Evolutionary conservation across 2,797 vertebrate species (phyloP).

Genomic region (Crenuchus spilurus): DNA sequence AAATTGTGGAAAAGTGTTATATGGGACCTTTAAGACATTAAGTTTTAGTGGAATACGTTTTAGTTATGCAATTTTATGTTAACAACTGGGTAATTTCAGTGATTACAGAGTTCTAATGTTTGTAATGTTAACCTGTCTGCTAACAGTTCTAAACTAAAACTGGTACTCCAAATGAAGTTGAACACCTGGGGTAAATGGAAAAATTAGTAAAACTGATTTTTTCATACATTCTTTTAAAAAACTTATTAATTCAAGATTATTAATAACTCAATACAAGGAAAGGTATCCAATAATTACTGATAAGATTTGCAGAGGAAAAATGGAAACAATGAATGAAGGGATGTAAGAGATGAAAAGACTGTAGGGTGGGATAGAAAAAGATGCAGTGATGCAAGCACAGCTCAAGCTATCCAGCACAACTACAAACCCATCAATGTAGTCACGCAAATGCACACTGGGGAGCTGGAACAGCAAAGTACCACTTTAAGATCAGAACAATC

Average conservation of each 20-base stretch:
- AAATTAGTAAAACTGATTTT: neutral
- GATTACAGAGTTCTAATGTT: too few species aligned
- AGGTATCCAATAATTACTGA: neutral
- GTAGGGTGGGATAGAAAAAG: conserved; percentile 2
- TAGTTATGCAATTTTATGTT: too few species aligned
- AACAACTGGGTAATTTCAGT: too few species aligned
- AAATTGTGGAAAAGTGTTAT: too few species aligned
- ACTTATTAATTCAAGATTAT: neutral
- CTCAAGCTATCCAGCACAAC: conserved; percentile 36
- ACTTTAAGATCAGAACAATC: neutral
- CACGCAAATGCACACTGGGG: neutral
- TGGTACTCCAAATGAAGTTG: neutral
- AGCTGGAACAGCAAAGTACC: neutral
- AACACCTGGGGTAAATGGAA: neutral
- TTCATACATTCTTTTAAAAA: too few species aligned
- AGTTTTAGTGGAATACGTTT: too few species aligned
- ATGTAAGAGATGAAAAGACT: conserved; percentile 5
- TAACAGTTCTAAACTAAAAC: neutral
- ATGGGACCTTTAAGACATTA: too few species aligned
- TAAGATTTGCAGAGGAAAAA: conserved; percentile 26
- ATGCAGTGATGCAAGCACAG: conserved; percentile 22
- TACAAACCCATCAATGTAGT: conserved; percentile 14
- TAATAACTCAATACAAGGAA: neutral
- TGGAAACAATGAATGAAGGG: neutral
- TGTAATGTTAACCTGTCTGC: too few species aligned